Conservation (phyloP, 1,140 invertebrate genomes). For the Eumaeus atala region DNA sequence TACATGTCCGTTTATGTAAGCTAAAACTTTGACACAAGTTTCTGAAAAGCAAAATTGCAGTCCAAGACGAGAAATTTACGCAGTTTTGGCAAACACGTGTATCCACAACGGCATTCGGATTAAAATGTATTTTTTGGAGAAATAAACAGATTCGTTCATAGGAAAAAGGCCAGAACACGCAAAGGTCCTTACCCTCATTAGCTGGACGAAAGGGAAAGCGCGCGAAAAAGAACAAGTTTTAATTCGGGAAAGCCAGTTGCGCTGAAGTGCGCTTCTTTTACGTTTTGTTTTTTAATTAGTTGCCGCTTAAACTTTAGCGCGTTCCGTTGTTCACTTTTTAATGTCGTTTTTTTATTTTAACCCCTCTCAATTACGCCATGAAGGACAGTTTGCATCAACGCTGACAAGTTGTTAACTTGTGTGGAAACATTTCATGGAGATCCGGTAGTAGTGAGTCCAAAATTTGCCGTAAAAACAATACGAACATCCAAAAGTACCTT, state of each 20-base stretch:
- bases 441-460: not conserved
- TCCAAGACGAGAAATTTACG: too few species aligned
- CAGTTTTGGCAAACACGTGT: too few species aligned
- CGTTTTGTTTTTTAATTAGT: conserved; percentile 68
- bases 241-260: conserved; percentile 61
- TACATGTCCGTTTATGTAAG: too few species aligned
- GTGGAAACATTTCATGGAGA: conserved; percentile 27
- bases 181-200: conserved; percentile 62
- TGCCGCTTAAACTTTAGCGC: conserved; percentile 62
- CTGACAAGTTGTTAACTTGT: conserved; percentile 32
- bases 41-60: too few species aligned
- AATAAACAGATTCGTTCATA: conserved; percentile 37
- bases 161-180: conserved; percentile 47
- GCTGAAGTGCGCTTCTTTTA: conserved; percentile 45
- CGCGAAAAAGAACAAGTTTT: conserved; percentile 59
- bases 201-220: conserved; percentile 61
- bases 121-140: too few species aligned
- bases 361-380: conserved; percentile 43
- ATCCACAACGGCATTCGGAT: too few species aligned
- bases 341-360: conserved; percentile 44
- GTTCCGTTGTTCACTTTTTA: conserved; percentile 50
- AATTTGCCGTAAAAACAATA: not conserved
- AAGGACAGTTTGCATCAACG: conserved; percentile 43
- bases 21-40: too few species aligned
- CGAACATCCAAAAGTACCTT: not conserved